Percentiles rank a stretch among this genome's conserved stretches.
Conservation (phyloP, 2,113 vertebrate genomes). For the Gracilinanus agilis region DNA sequence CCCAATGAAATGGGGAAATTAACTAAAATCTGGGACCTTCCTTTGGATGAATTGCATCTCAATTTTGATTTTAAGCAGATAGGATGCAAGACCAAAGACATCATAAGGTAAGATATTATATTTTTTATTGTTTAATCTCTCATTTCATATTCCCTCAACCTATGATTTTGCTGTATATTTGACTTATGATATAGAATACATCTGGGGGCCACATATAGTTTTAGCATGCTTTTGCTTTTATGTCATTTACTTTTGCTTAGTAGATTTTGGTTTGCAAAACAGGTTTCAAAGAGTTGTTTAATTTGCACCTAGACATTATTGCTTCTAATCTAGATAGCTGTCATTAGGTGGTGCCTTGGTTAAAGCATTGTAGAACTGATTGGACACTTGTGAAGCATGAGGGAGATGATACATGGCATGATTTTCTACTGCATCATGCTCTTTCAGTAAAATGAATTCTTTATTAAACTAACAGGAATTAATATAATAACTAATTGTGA, state of each 20-base stretch:
- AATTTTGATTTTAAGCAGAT: constrained; percentile 96
- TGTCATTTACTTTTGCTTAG: constrained; percentile 21
- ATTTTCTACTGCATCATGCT: not conserved
- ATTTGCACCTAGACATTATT: not conserved
- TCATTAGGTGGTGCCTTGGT: not conserved
- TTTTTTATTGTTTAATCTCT: constrained; percentile 34
- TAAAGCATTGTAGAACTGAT: not conserved
- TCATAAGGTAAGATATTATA: constrained; percentile 90
- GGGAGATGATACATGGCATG: not conserved
- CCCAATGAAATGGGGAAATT: constrained; percentile 98
- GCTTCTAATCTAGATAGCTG: not conserved
- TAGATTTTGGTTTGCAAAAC: not conserved
- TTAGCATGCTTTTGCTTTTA: not conserved
- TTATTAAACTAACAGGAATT: not conserved
- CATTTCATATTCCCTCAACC: not conserved
- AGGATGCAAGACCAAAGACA: constrained; percentile 96
- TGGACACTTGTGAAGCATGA: not conserved
- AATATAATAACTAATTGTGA: not conserved
- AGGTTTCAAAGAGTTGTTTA: fast-evolving
- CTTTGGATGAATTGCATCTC: constrained; percentile 93
- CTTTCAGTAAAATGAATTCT: not conserved
- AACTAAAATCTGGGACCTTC: constrained; percentile 95
- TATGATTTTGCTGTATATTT: not conserved
- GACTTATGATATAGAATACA: not conserved
- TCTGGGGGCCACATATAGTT: not conserved